These are phyloP conservation scores for Gymnobelideus leadbeateri DNA, from an alignment of 2,113 vertebrate genomes.

Conservation along the genomic window DNA sequence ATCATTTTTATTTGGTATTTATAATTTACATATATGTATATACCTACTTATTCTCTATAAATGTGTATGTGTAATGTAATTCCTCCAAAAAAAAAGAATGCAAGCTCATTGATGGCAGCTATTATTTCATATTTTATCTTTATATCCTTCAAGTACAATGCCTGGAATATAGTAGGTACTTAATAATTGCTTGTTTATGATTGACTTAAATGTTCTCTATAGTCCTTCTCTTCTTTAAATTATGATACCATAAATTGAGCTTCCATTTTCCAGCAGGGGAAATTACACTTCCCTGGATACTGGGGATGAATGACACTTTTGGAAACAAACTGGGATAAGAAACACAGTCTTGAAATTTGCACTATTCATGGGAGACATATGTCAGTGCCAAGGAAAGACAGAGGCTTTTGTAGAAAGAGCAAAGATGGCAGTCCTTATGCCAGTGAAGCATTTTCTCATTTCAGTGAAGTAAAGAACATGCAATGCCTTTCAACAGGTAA, in stretches of 20 bases:
- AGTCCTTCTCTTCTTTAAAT: background rate
- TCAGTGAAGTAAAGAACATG: conserved; percentile 7
- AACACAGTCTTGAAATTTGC: background rate
- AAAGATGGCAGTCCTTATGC: no score
- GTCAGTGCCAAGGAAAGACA: background rate
- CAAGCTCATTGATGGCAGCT: background rate
- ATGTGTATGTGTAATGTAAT: background rate
- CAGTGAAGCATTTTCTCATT: background rate
- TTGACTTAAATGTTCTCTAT: background rate
- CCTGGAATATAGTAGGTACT: background rate
- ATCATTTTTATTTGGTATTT: background rate
- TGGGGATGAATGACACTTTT: background rate
- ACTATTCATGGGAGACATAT: background rate
- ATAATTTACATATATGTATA: background rate
- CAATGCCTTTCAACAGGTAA: background rate
- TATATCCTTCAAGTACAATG: background rate
- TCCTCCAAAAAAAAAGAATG: background rate
- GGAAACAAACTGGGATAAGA: background rate
- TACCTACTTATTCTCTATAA: background rate
- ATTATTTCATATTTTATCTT: background rate
- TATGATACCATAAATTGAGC: background rate
- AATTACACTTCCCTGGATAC: background rate
- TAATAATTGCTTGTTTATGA: background rate
- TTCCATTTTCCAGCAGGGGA: background rate
- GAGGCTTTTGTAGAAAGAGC: background rate